phyloP scores from a whole-genome alignment of 64 coral and sea anemone species.

The Cladopsammia gracilis region DNA sequence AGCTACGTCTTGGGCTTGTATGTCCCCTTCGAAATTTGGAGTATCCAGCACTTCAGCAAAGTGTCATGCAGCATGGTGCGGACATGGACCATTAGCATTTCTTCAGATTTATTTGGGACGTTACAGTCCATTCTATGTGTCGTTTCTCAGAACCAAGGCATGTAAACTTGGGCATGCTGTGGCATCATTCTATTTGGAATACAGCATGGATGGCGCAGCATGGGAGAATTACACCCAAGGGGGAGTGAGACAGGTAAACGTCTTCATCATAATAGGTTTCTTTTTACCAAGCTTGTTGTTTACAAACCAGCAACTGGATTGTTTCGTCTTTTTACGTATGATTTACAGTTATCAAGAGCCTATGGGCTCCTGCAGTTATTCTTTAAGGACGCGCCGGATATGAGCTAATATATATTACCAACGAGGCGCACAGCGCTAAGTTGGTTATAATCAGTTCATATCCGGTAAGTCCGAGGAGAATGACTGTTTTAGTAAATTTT shows the following conservation, averaged over 20 bases:
- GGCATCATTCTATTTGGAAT: conserved; percentile 25
- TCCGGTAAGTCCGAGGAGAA: no score
- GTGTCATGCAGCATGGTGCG: conserved; percentile 32
- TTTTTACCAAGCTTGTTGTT: no score
- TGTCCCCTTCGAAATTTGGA: not conserved
- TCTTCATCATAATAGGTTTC: not conserved
- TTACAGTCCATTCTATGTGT: not conserved
- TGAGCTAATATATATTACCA: no score
- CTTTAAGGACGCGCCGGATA: no score
- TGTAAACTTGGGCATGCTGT: not conserved
- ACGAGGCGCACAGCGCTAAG: no score
- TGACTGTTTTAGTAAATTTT: no score
- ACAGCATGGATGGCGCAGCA: not conserved
- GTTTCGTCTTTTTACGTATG: no score
- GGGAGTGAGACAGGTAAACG: conserved; percentile 26
- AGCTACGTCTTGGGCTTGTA: conserved; percentile 1
- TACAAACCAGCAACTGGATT: no score
- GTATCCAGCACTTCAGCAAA: not conserved
- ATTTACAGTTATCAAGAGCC: no score
- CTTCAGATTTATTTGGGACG: not conserved
- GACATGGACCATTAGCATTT: not conserved
- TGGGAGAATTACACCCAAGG: conserved; percentile 28
- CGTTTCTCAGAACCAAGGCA: not conserved
- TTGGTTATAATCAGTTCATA: no score
- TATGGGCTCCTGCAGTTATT: no score